Base-by-base conservation (phyloP, 2,888 invertebrate species). In the Eilema sororculum region DNA sequence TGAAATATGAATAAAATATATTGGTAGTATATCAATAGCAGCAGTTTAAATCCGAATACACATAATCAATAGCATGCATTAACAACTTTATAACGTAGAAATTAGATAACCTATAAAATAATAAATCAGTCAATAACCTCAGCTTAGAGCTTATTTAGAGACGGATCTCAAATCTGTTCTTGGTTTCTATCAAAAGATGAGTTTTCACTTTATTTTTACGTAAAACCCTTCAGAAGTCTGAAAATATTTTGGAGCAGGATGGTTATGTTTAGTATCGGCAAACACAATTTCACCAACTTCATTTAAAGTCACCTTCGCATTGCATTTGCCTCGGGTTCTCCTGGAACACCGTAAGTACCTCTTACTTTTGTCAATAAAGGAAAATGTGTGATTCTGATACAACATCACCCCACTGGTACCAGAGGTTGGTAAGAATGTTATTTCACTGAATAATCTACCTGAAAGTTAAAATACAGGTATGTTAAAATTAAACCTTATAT, bases 311-410 rank as follows among this genome's bases (percentile, higher is more conserved):
- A 86, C 65, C 22, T 69, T 83, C 4, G 86, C 85, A 64, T 78
- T 69, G 41, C 86, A 86, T 30, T 84, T 83, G 2, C 81, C 85
- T 8, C 82, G 75, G 8, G 71, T 46, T 25, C 77, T 76, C 56
- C 74, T 86, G 0, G 88, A 89, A 60, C 89, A 89, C 5, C 85
- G 71, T 22, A 89, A 76, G 25, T 83, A 80, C 61, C 59, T 82
- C 65, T 72, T 86, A 2, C 65, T 72, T 58, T 73, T 82, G 28
- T 81, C 78, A 25, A 74, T 25, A 37, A 76, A 84, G 4, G 84
- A 84, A 75, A 81, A 88, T 20, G 80, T 72, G 68, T 84, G 79
- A 25, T 78, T 65, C 65, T 78, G 60, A 33, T 81, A 81, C 75
- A 85, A 77, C 25, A 84, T 68, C 16, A 86, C 57, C 5, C 76